Evolutionary conservation across 2,888 invertebrate genomes (phyloP).

Genomic region (Carcina quercana): DNA sequence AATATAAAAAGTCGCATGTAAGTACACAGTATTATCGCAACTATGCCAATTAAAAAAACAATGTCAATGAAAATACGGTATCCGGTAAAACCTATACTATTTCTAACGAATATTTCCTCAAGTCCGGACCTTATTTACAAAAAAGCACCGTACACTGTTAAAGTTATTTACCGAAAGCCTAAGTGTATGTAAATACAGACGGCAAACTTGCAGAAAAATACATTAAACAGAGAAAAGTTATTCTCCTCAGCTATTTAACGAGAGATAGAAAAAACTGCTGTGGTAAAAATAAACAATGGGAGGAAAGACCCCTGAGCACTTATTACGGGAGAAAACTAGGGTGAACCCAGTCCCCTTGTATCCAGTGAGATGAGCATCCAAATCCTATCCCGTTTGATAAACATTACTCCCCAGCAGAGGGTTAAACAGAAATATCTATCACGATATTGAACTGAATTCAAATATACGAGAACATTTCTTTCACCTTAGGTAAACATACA

Average conservation of each 20-base stretch:
- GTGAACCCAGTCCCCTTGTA: constrained; percentile 25
- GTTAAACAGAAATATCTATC: constrained; percentile 4
- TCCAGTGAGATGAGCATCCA: constrained; percentile 45
- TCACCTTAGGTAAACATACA: neutral
- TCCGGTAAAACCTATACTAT: no score
- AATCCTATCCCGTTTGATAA: constrained; percentile 38
- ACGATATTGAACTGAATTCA: constrained; percentile 1
- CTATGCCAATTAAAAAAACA: no score
- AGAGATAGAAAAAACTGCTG: constrained; percentile 9
- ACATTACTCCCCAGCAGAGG: constrained; percentile 30
- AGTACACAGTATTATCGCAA: no score
- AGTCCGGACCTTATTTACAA: no score
- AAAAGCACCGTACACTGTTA: no score
- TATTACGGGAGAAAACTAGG: constrained; percentile 49
- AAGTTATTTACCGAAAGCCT: no score
- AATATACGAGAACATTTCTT: neutral
- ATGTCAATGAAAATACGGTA: no score
- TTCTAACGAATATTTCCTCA: no score
- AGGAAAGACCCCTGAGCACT: constrained; percentile 44
- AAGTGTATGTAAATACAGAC: no score
- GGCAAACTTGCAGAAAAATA: no score
- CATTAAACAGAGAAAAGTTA: constrained; percentile 4
- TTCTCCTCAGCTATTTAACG: constrained; percentile 3
- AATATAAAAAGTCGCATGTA: no score
- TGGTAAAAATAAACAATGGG: constrained; percentile 50